Evolutionary conservation across 2,797 vertebrate genomes (phyloP).

Genomic region (Platalea minor): DNA sequence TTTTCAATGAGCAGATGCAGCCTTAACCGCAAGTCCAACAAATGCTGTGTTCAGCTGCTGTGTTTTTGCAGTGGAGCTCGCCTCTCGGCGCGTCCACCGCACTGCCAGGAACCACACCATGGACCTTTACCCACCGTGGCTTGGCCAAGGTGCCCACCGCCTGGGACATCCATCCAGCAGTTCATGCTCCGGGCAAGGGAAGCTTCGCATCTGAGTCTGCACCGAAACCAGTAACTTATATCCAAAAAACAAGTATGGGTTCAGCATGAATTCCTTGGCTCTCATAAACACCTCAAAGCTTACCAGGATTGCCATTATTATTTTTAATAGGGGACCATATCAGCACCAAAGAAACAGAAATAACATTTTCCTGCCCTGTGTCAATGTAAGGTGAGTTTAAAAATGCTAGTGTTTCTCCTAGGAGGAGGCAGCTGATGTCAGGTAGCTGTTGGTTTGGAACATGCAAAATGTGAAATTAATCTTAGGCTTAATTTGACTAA

Average conservation of each 20-base stretch:
- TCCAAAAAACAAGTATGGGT: not conserved
- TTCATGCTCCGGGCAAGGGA: not conserved
- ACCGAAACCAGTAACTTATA: not conserved
- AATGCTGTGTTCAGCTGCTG: accelerated
- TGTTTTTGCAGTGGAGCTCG: not conserved
- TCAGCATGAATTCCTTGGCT: accelerated
- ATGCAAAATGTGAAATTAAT: not conserved
- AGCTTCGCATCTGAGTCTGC: not conserved
- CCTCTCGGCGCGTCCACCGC: not conserved
- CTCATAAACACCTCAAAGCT: not conserved
- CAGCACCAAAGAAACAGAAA: not conserved
- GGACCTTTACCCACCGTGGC: accelerated
- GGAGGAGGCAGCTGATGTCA: not conserved
- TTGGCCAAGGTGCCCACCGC: not conserved
- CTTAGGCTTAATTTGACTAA: not conserved
- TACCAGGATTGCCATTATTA: not conserved
- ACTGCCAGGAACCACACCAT: too few species aligned
- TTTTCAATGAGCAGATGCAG: not conserved
- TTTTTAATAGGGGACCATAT: too few species aligned
- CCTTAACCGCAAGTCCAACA: accelerated
- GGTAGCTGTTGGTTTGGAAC: not conserved
- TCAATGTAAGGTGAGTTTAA: not conserved
- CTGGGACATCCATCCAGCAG: not conserved
- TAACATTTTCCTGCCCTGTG: not conserved
- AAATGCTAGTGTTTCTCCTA: not conserved